phyloP scores from a whole-genome alignment of 2,113 vertebrate genomes.

The Lycaon pictus region DNA sequence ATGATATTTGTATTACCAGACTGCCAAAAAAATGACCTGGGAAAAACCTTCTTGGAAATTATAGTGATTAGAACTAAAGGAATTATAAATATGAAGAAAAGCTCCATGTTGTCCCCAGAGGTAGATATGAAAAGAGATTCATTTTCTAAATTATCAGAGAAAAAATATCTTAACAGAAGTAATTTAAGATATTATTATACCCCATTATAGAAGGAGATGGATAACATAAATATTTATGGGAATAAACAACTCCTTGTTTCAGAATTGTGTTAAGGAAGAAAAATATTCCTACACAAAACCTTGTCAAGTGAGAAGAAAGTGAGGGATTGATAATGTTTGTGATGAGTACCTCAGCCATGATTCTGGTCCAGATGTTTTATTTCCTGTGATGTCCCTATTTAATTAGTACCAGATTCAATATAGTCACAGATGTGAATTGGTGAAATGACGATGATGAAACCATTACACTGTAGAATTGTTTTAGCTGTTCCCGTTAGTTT shows the following conservation, averaged over 20 bases:
- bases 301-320: slow-evolving; percentile 32
- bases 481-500: slow-evolving; percentile 65
- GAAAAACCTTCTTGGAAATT: slow-evolving; percentile 32
- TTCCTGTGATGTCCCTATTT: slow-evolving; percentile 69
- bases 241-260: not conserved
- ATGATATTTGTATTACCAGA: slow-evolving; percentile 12
- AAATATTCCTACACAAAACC: not conserved
- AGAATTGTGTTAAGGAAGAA: slow-evolving; percentile 15
- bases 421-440: slow-evolving; percentile 67
- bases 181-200: slow-evolving; percentile 43
- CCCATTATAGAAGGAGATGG: not conserved
- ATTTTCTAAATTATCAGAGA: slow-evolving; percentile 64
- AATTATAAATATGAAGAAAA: slow-evolving; percentile 38
- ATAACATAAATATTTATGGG: slow-evolving; percentile 26
- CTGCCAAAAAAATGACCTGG: not conserved
- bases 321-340: slow-evolving; percentile 14
- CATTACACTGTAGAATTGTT: slow-evolving; percentile 74
- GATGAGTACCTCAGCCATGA: slow-evolving; percentile 52
- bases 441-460: slow-evolving; percentile 67
- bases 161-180: slow-evolving; percentile 61
- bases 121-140: slow-evolving; percentile 37
- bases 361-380: slow-evolving; percentile 79
- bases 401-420: slow-evolving; percentile 74
- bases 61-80: slow-evolving; percentile 34
- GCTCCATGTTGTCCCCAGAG: not conserved